Percentiles rank a stretch among this genome's conserved stretches.
Conservation (phyloP, 2,888 invertebrate genomes). For the Galeopsomyia nigrocyanea region DNA sequence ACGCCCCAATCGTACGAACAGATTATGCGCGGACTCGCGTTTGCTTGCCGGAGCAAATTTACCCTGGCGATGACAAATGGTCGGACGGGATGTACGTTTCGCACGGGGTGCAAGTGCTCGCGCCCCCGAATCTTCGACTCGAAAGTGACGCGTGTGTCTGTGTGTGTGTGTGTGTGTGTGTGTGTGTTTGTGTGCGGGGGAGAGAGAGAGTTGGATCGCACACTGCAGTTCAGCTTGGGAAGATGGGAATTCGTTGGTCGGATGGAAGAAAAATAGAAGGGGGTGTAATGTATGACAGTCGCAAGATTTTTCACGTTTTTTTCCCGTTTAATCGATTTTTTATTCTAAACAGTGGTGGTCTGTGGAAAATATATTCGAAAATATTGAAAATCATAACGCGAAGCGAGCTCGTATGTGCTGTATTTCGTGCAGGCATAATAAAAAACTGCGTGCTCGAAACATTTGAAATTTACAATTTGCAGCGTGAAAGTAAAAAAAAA, state of each 20-base stretch:
- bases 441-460: neutral
- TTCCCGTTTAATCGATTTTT: no score
- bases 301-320: no score
- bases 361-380: no score
- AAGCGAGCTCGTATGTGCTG: no score
- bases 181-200: no score
- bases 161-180: no score
- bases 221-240: neutral
- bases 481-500: neutral
- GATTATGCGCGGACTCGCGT: slow-evolving; percentile 38
- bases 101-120: slow-evolving; percentile 22
- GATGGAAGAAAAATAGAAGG: neutral
- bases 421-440: no score
- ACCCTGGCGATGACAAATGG: slow-evolving; percentile 67
- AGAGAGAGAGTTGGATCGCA: no score
- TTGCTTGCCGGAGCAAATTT: slow-evolving; percentile 58
- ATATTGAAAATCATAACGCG: neutral
- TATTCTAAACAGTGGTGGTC: no score
- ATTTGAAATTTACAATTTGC: slow-evolving; percentile 5
- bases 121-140: slow-evolving; percentile 40
- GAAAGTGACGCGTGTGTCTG: no score
- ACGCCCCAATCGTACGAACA: slow-evolving; percentile 5
- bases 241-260: neutral
- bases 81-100: slow-evolving; percentile 54
- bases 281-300: neutral